Evolutionary conservation across 2,797 vertebrate genomes (phyloP), one percentile per base, ranked within the genome.

Genomic region (Coregonus ussuriensis): DNA sequence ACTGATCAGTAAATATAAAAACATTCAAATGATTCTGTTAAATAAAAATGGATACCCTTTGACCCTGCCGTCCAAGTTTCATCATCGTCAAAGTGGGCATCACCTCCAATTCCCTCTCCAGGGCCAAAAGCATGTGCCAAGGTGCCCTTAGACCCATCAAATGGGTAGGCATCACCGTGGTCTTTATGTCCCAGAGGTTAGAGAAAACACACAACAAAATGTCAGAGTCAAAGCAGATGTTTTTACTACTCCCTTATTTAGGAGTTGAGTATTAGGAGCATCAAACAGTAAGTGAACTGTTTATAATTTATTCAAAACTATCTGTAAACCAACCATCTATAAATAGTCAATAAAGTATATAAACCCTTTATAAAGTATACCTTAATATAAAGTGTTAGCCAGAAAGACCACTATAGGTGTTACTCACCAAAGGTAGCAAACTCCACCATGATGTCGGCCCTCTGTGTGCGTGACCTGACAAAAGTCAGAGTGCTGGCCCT

Each of bases 41-140:
- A 74, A 51, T 77, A 13, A 31, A 7, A 68, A 29, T 72, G 80
- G 41, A 47, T 80, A 93, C 87, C 90, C 79, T 89, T 88, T 52
- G 74, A 80, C 77, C 90, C 93, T 33, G 88, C 80, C 6, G 92
- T 94, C 94, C 94, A 95, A 0, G 18, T 79, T 90, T 97, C 92
- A 0, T 90, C 93, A 6, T 95, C 94, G 47, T 96, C 92, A 0
- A 96, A 96, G 81, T 95, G 94, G 1, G 92, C 89, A 79, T 96
- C 95, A 47, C 95, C 94, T 74, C 94, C 95, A 0, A 91, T 70
- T 0, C 88, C 94, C 13, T 81, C 82, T 6, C 93, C 88, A 0
- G 94, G 95, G 4, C 93, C 92, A 0, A 91, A 96, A 51, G 95
- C 94, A 21, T 95, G 94, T 77, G 95, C 94, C 83, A 96, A 31